These are phyloP conservation scores for Hirtodrosophila histrioides DNA, from an alignment of 2,888 invertebrate genomes.

Conservation along the genomic window DNA sequence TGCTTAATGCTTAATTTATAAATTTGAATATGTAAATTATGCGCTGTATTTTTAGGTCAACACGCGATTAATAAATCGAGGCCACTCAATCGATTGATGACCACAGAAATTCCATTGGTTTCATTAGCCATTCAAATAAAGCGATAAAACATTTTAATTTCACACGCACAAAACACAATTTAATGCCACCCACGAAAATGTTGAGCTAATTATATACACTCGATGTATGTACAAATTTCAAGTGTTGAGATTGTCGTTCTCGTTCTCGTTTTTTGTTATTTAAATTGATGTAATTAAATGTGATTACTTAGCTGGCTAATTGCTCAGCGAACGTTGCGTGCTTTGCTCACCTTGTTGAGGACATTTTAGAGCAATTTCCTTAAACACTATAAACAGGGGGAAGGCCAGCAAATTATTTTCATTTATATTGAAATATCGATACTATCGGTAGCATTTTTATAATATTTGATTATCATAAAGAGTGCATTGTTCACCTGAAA, in stretches of 20 bases:
- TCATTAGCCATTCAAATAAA: conserved; percentile 36
- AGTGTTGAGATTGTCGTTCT: conserved; percentile 5
- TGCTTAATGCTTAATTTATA: conserved; percentile 20
- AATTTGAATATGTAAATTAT: conserved; percentile 20
- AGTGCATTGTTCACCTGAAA: too few species aligned
- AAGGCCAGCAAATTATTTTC: too few species aligned
- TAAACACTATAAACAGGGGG: too few species aligned
- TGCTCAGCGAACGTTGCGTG: conserved; percentile 28
- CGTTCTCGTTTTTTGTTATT: conserved; percentile 29
- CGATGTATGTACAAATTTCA: conserved; percentile 1
- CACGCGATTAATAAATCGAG: conserved; percentile 23
- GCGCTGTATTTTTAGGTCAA: conserved; percentile 27
- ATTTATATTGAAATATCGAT: too few species aligned
- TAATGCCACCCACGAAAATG: conserved; percentile 51
- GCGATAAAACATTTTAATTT: conserved; percentile 38
- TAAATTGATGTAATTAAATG: conserved; percentile 47
- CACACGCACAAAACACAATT: conserved; percentile 52
- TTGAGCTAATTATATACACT: conserved; percentile 43
- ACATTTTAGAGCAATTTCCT: too few species aligned
- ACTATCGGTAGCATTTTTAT: too few species aligned
- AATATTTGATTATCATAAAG: too few species aligned
- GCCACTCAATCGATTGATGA: conserved; percentile 28
- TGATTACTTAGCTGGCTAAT: conserved; percentile 35
- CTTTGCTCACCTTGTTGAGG: not conserved
- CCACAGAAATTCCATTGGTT: conserved; percentile 34